phyloP scores from a whole-genome alignment of 35 echinoderm and acorn worm species.

The Stichopus chloronotus region DNA sequence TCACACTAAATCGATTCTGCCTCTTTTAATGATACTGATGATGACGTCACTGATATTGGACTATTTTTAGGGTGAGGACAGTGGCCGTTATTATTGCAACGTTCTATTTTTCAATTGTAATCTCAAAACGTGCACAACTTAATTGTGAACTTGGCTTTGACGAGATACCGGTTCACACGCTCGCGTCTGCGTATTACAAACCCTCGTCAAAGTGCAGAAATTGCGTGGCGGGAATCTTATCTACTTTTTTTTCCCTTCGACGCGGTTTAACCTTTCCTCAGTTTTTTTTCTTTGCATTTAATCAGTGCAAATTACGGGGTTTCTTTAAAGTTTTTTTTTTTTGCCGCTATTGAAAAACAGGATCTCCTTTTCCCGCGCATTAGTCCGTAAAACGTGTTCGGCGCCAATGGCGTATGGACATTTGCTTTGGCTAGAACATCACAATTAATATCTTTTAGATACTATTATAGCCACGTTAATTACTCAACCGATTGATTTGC shows the following conservation, averaged over 20 bases:
- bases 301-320: constrained; percentile 10
- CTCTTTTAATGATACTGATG: too few relatives aligned
- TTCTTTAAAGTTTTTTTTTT: background rate
- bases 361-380: constrained; percentile 28
- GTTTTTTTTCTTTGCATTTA: constrained; percentile 22
- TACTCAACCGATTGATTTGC: background rate
- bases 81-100: too few relatives aligned
- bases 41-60: too few relatives aligned
- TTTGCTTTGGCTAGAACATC: background rate
- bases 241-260: too few relatives aligned
- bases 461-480: constrained; percentile 32
- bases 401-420: constrained; percentile 28
- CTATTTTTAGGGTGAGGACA: too few relatives aligned
- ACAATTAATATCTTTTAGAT: constrained; percentile 1
- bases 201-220: background rate
- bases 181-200: too few relatives aligned
- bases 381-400: constrained; percentile 29
- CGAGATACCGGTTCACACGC: too few relatives aligned
- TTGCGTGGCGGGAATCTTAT: background rate
- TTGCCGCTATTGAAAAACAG: constrained; percentile 18
- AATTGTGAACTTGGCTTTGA: too few relatives aligned
- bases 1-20: too few relatives aligned
- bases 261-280: constrained; percentile 17
- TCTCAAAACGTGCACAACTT: too few relatives aligned
- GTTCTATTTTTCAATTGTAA: too few relatives aligned